phyloP scores from a whole-genome alignment of 1,140 invertebrate species.

The Dreissena rostriformis region DNA sequence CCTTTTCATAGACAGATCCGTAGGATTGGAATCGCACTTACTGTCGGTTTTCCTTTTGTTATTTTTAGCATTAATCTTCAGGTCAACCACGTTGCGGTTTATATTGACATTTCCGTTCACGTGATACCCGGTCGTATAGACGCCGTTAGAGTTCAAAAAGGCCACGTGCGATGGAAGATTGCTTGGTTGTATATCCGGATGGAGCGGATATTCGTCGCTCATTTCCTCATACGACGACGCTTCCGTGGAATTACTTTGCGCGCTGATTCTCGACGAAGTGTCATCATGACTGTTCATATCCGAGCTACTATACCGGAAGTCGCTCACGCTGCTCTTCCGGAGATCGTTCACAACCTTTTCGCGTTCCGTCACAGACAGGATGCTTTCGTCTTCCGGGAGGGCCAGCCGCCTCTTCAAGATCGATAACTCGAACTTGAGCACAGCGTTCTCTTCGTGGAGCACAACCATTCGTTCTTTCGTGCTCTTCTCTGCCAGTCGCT shows the following conservation, averaged over 20 bases:
- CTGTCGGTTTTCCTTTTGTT: not conserved
- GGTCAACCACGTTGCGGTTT: too few species aligned
- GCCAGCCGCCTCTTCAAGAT: slow-evolving; percentile 26
- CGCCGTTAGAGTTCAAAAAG: not conserved
- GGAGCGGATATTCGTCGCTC: not conserved
- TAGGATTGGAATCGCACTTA: not conserved
- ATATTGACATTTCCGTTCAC: too few species aligned
- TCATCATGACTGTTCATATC: not conserved
- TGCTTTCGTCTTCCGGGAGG: slow-evolving; percentile 22
- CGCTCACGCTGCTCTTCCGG: not conserved
- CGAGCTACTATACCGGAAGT: not conserved
- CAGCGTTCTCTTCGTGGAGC: slow-evolving; percentile 48
- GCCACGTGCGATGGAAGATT: not conserved
- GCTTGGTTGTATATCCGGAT: not conserved
- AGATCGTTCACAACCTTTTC: not conserved
- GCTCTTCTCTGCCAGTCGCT: slow-evolving; percentile 18
- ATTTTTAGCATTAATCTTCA: not conserved
- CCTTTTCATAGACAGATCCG: not conserved
- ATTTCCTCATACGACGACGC: not conserved
- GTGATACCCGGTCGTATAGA: too few species aligned
- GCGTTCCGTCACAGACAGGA: slow-evolving; percentile 19
- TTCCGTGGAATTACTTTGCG: not conserved
- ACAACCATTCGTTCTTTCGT: slow-evolving; percentile 12
- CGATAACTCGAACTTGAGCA: slow-evolving; percentile 43
- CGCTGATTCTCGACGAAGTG: not conserved